phyloP scores from a whole-genome alignment of 2,797 vertebrate genomes.

The Chlorospingus semifuscus region DNA sequence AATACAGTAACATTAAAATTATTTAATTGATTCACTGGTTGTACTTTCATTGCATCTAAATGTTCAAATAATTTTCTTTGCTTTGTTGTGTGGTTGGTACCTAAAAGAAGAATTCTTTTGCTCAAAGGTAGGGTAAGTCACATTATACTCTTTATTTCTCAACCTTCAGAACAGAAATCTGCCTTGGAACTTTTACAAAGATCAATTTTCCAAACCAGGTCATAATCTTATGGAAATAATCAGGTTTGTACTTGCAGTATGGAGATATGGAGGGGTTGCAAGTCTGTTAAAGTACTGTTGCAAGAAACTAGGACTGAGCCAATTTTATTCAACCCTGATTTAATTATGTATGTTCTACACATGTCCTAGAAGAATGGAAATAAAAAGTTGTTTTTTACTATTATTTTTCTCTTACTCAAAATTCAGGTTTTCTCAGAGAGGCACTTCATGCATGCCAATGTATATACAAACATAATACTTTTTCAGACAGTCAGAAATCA shows the following conservation, averaged over 20 bases:
- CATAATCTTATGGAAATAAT: background rate
- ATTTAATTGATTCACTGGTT: background rate
- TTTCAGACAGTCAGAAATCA: background rate
- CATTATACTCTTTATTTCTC: background rate
- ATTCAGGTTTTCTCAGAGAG: background rate
- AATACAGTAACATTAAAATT: background rate
- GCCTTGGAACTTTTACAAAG: background rate
- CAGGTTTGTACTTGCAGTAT: background rate
- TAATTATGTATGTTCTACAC: background rate
- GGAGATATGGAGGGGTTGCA: background rate
- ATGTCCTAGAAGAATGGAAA: background rate
- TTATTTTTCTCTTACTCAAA: background rate
- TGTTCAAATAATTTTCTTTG: background rate
- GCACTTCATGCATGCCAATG: background rate
- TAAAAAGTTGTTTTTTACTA: background rate
- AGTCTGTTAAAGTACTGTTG: background rate
- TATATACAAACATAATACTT: background rate
- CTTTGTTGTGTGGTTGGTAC: background rate
- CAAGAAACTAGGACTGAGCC: background rate
- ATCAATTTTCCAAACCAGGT: background rate
- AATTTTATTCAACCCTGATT: background rate
- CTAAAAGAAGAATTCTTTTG: background rate
- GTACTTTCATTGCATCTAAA: background rate
- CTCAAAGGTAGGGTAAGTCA: background rate
- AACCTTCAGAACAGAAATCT: background rate